Evolutionary conservation across 2,113 vertebrate species (phyloP).

Genomic region (Pogonocichla stellata): DNA sequence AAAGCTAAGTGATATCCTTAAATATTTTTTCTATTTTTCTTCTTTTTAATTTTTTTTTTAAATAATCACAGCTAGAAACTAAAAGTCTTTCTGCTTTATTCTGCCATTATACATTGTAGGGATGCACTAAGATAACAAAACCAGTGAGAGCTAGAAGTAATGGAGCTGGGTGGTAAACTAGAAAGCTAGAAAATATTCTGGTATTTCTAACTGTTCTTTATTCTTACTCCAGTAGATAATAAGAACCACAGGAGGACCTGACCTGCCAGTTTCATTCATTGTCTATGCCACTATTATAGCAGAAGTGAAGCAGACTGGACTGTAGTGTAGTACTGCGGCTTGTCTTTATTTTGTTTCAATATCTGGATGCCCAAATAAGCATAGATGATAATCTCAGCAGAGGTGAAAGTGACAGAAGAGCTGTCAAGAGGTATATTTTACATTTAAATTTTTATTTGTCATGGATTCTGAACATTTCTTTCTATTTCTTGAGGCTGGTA

Average conservation of each 20-base stretch:
- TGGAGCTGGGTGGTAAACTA: not conserved
- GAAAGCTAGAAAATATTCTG: not conserved
- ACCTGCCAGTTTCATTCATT: not conserved
- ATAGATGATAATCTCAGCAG: not conserved
- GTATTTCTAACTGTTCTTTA: not conserved
- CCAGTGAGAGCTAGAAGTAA: not conserved
- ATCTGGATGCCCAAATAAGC: not conserved
- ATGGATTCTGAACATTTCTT: not conserved
- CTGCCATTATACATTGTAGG: not conserved
- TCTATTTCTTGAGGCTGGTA: not conserved
- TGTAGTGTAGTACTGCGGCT: not conserved
- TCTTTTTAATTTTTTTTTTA: not conserved
- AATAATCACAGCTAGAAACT: not conserved
- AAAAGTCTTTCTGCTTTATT: not conserved
- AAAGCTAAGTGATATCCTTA: not conserved
- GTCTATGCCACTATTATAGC: not conserved
- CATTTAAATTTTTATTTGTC: not conserved
- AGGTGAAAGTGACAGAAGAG: not conserved
- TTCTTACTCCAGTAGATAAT: not conserved
- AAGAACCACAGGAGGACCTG: fast-evolving
- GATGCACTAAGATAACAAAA: not conserved
- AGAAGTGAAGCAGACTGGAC: not conserved
- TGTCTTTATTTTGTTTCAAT: not conserved
- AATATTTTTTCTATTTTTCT: too few relatives aligned
- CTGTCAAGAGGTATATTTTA: not conserved